Base-by-base conservation (phyloP, 23 tunicate species). In the Halocynthia aurantium region DNA sequence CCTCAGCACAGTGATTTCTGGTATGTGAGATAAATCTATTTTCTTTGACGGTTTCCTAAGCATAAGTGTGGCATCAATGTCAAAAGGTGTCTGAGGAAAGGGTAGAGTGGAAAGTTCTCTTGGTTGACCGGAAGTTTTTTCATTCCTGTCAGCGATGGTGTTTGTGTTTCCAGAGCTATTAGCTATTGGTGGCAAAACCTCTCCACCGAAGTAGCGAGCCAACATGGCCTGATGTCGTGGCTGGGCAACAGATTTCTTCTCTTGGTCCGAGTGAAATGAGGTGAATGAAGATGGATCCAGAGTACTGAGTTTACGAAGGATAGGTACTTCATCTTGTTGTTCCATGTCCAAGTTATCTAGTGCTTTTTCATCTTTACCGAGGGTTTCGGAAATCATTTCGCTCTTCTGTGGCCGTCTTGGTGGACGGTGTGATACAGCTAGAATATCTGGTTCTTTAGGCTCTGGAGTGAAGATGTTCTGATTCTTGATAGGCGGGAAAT, bases 161-260 rank as follows among this genome's bases (percentile, higher is more conserved):
- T 74, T 49, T 56, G 15, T 54, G 8, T 20, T 40, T 0, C 22
- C 56, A 10, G 50, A 20, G 40, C 13, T 74, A 12, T 51, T 21
- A 10, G 61, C 11, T 18, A n/a, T 51, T 8, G 78, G 20, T 5
- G 54, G 49, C 55, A 74, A 17, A 22, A 53, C 57, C 56, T 74
- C 78, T 54, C 62, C 78, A 49, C n/a, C 62, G 57, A 74, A 74
- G 57, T 74, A 74, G 56, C 78, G 56, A 15, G 60, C 78, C 22
- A 74, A 54, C 78, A 74, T 74, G 17, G 78, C 78, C 63, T 74
- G 78, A 49, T 74, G 78, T 10, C 78, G 62, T 10, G 78, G 78
- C 57, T 74, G 78, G 10, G 31, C 62, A 55, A 54, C 62, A 54
- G 20, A 40, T 8, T 53, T 54, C 9, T 8, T 0, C 9, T 65